Base-by-base conservation (phyloP, 2,113 vertebrate species). In the Cromileptes altivelis region DNA sequence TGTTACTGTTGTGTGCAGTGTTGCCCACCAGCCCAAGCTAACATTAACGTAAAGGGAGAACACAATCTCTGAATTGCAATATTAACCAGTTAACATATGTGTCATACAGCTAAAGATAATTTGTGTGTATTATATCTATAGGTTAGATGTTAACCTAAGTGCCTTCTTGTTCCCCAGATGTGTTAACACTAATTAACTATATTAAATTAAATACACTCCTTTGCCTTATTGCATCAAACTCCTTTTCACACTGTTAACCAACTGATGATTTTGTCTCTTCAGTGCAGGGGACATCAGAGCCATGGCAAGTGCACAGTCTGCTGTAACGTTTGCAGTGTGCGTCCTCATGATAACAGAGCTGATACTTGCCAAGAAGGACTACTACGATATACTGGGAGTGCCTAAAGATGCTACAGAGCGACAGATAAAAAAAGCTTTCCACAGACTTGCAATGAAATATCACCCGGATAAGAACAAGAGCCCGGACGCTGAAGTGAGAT, bases 391-490 rank as follows among this genome's bases (percentile, higher is more conserved):
- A 72, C 93, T 99, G 85, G 97, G 98, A 80, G 96, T 99, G 81
- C 97, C 98, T 33, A 98, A 96, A 94, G 97, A 96, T 70, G 97
- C 98, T 25, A 96, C 95, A 47, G 97, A 98, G 56, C 96, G 97
- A 53, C 98, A 99, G 88, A 98, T 99, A 75, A 99, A 99, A 92
- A 99, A 99, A 83, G 97, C 97, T 18, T 99, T 99, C 95, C 98
- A 99, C 91, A 98, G 96, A 80, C 94, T 99, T 72, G 98, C 97
- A 42, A 97, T 98, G 97, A 99, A 97, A 84, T 97, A 98, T 90
- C 98, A 99, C 75, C 98, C 98, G 25, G 98, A 99, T 93, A 98
- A 97, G 93, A 98, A 99, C 92, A 99, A 98, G 93, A 98, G 95
- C 85, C 97, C 97, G 2, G 97, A 98, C 84, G 97, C 98, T 70